Conservation (phyloP, 2,797 vertebrate genomes). For the Phalloptychus januarius region DNA sequence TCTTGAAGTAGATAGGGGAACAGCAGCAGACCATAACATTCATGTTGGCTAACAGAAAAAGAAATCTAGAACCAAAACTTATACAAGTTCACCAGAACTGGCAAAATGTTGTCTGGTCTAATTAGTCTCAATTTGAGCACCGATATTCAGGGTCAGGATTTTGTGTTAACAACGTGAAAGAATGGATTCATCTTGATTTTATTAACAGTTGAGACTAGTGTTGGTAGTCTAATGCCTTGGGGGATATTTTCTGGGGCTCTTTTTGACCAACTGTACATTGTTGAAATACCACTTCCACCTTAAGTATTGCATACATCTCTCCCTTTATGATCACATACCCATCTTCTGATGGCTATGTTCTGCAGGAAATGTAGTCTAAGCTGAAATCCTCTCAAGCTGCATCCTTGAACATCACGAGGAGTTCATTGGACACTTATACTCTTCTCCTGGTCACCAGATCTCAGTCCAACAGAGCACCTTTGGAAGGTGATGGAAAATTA, state of each 20-base stretch:
- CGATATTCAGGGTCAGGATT: neutral
- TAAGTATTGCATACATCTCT: neutral
- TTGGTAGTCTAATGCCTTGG: neutral
- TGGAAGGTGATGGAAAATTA: neutral
- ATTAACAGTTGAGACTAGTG: neutral
- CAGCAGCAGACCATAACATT: neutral
- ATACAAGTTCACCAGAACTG: neutral
- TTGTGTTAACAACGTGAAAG: neutral
- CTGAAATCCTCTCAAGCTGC: neutral
- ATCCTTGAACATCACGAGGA: neutral
- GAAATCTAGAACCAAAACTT: neutral
- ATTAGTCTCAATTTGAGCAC: neutral
- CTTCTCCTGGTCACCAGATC: neutral
- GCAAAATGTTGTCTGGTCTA: neutral
- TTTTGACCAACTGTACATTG: neutral
- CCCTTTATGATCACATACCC: neutral
- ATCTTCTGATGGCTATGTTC: neutral
- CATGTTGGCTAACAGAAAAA: neutral
- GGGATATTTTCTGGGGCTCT: neutral
- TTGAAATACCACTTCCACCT: neutral
- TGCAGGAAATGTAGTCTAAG: neutral
- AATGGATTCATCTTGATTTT: neutral
- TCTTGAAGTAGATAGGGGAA: neutral
- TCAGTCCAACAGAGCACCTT: neutral
- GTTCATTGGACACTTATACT: neutral